Percentiles rank a stretch among this genome's conserved stretches.
These are phyloP conservation scores for Mobula birostris DNA, from an alignment of 2,113 vertebrate species.

Conservation along the genomic window DNA sequence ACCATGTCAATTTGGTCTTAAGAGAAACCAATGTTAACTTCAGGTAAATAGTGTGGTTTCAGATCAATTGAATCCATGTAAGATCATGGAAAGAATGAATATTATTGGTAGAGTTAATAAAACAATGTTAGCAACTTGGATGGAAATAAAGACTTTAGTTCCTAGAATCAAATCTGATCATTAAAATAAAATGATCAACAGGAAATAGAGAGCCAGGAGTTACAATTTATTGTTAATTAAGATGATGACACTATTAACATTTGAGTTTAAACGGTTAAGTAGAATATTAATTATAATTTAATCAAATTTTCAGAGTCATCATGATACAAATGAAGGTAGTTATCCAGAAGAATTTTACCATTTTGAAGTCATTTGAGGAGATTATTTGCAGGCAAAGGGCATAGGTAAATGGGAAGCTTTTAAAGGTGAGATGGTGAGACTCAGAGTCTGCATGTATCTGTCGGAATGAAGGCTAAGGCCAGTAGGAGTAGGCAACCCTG, in stretches of 20 bases:
- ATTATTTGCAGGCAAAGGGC: no score
- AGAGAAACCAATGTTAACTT: not conserved
- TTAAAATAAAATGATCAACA: not conserved
- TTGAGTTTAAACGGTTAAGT: not conserved
- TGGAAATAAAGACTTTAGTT: not conserved
- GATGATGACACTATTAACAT: not conserved
- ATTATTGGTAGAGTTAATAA: not conserved
- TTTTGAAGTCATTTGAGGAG: no score
- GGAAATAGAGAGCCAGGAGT: not conserved
- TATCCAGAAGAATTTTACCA: not conserved
- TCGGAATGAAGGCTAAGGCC: no score
- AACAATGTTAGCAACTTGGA: not conserved
- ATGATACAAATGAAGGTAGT: not conserved
- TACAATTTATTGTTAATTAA: not conserved
- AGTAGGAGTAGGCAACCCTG: no score
- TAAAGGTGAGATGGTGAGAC: no score
- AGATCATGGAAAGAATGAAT: no score
- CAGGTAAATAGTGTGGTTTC: no score
- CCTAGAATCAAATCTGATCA: not conserved
- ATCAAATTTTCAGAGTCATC: not conserved
- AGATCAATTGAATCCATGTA: no score
- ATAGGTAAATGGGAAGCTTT: no score
- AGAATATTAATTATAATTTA: not conserved
- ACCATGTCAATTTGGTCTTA: not conserved
- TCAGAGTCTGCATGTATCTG: no score